Conservation (phyloP, 1,140 invertebrate species). For the Galleria mellonella region DNA sequence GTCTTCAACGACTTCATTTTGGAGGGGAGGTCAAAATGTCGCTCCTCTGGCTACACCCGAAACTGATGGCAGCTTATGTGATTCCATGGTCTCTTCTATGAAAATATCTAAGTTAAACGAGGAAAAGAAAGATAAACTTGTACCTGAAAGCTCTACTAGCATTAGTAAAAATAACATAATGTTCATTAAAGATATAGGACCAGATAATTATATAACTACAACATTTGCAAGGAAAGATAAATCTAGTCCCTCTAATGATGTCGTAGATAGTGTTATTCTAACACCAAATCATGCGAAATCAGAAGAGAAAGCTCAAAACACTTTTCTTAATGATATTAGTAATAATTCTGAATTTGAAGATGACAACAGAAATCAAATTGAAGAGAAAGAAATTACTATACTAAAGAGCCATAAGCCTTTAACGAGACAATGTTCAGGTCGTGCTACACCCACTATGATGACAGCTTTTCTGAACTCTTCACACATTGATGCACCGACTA, state of each 20-base stretch:
- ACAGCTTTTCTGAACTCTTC: conserved; percentile 70
- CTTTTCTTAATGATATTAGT: conserved; percentile 68
- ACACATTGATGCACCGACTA: conserved; percentile 44
- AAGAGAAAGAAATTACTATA: conserved; percentile 70
- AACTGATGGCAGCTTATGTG: conserved; percentile 75
- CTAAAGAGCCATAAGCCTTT: conserved; percentile 77
- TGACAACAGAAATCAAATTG: conserved; percentile 70
- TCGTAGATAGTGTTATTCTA: conserved; percentile 41
- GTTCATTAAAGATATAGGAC: conserved; percentile 78
- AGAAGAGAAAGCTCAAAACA: conserved; percentile 65
- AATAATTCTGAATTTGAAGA: conserved; percentile 70
- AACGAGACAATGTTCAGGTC: conserved; percentile 72
- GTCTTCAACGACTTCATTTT: conserved; percentile 54
- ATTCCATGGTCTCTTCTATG: conserved; percentile 67
- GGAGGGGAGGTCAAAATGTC: conserved; percentile 49
- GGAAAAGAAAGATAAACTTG: conserved; percentile 59
- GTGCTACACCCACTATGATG: conserved; percentile 73
- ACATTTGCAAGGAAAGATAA: conserved; percentile 75
- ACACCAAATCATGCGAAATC: conserved; percentile 65
- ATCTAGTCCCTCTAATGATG: conserved; percentile 21
- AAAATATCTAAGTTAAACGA: conserved; percentile 63
- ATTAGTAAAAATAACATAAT: conserved; percentile 73
- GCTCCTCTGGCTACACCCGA: conserved; percentile 78
- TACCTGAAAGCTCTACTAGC: conserved; percentile 63
- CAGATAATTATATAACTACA: conserved; percentile 80